Evolutionary conservation across 2,797 vertebrate species (phyloP), one percentile per base, ranked within the genome.

Genomic region (Okamejei kenojei): DNA sequence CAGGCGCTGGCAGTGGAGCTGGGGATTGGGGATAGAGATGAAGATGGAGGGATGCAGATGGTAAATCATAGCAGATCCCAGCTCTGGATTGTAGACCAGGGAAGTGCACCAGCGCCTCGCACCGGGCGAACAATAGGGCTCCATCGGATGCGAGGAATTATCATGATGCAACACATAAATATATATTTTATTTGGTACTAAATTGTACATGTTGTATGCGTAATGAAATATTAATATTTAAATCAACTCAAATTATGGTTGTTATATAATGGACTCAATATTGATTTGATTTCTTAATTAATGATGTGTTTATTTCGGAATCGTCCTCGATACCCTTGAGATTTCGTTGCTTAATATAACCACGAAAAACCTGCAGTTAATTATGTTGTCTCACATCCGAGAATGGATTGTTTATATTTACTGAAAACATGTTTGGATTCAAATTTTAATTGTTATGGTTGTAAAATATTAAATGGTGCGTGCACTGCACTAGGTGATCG

Each of bases 1-100:
- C 15, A 32, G 35, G 35, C 9, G 35, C 35, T 6, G n/a, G 23
- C n/a, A 26, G 68, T 65, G 65, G 88, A 73, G 65, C 61, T n/a
- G 61, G 84, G 45, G 35, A n/a, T 88, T 74, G 6, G 38, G 71
- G 68, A 35, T 26, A 23, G n/a, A 71, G 86, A 71, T 96, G 95
- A 96, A 6, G 94, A 97, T 19, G 19, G 94, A 95, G 95, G 94
- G 96, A 96, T 96, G 96, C 96, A 94, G 95, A 95, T 95, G 95
- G 94, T 94, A 74, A 74, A 92, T 92, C 90, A 26, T 26, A 76
- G 38, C 88, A 91, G 88, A 45, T 26, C 21, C 11, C 63, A 23
- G 65, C 35, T 91, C 38, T 71, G 63, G 86, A 38, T 91, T 91
- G 71, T 38, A 73, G 90, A 94, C 95, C 95, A 93, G 76, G 94